Percentiles rank a stretch among this genome's conserved stretches.
phyloP scores from a whole-genome alignment of 2,888 invertebrate genomes.

The Atethmia centrago region DNA sequence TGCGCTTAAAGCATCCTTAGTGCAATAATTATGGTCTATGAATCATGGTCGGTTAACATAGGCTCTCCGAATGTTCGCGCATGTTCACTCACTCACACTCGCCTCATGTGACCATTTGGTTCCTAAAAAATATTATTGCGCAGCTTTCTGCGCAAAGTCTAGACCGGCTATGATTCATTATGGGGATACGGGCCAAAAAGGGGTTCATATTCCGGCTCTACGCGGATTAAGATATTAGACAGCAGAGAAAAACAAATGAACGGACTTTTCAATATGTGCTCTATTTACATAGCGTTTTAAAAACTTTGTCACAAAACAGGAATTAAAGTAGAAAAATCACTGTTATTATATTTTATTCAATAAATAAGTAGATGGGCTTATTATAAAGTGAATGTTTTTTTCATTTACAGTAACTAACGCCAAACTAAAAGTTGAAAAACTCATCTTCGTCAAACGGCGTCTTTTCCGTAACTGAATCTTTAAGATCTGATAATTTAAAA shows the following conservation, averaged over 20 bases:
- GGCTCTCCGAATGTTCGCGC: neutral
- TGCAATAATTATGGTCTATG: neutral
- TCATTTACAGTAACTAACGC: neutral
- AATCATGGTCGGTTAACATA: neutral
- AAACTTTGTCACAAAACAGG: neutral
- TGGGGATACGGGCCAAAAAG: neutral
- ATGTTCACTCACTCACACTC: neutral
- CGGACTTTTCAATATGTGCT: neutral
- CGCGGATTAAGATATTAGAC: neutral
- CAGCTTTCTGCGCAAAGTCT: neutral
- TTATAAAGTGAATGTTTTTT: neutral
- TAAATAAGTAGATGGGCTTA: constrained; percentile 62
- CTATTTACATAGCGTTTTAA: neutral
- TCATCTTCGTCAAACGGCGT: constrained; percentile 84
- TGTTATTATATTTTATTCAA: constrained; percentile 25
- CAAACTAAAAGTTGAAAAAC: constrained; percentile 85
- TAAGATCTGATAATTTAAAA: constrained; percentile 84
- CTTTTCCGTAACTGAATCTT: constrained; percentile 67
- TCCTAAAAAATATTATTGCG: neutral
- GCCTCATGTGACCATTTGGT: no score
- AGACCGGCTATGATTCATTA: no score
- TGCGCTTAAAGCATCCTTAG: neutral
- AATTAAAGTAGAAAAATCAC: neutral
- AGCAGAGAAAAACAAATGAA: neutral
- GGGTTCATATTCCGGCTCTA: neutral